Percentiles rank a stretch among this genome's conserved stretches.
Evolutionary conservation across 2,888 invertebrate species (phyloP).

Genomic region (Cactoblastis cactorum): DNA sequence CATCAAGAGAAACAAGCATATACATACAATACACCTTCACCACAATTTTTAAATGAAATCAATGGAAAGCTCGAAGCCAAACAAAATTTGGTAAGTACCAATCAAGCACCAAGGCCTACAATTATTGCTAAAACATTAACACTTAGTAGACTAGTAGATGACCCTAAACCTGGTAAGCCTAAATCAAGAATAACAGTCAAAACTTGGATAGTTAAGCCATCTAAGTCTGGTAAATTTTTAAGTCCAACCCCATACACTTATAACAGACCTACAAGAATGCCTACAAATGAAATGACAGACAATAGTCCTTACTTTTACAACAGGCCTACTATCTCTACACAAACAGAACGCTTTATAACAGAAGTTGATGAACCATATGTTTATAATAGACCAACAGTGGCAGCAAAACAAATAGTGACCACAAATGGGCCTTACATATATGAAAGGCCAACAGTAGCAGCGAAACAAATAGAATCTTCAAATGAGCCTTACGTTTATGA

Average conservation of each 20-base stretch:
- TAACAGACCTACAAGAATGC: constrained; percentile 39
- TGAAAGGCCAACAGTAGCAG: constrained; percentile 28
- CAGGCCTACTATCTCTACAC: constrained; percentile 31
- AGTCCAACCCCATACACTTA: constrained; percentile 54
- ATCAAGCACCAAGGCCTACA: constrained; percentile 41
- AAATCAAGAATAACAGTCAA: constrained; percentile 66
- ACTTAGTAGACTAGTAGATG: constrained; percentile 54
- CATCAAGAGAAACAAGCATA: constrained; percentile 44
- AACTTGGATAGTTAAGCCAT: constrained; percentile 70
- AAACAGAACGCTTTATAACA: constrained; percentile 28
- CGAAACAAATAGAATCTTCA: constrained; percentile 30
- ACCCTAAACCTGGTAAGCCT: constrained; percentile 50
- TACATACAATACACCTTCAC: constrained; percentile 38
- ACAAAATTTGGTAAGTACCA: constrained; percentile 64
- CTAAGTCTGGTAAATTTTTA: constrained; percentile 48
- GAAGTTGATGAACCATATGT: constrained; percentile 35
- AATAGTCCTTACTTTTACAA: constrained; percentile 48
- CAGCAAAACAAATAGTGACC: constrained; percentile 34
- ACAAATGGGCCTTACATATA: constrained; percentile 37
- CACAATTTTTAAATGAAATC: constrained; percentile 37
- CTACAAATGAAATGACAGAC: constrained; percentile 37
- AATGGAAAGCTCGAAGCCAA: constrained; percentile 44
- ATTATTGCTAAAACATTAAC: constrained; percentile 61
- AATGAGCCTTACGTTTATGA: constrained; percentile 39
- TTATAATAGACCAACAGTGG: constrained; percentile 31